These are phyloP conservation scores for Luidia sarsii DNA, from an alignment of 53 echinoderm and acorn worm genomes.

Conservation along the genomic window DNA sequence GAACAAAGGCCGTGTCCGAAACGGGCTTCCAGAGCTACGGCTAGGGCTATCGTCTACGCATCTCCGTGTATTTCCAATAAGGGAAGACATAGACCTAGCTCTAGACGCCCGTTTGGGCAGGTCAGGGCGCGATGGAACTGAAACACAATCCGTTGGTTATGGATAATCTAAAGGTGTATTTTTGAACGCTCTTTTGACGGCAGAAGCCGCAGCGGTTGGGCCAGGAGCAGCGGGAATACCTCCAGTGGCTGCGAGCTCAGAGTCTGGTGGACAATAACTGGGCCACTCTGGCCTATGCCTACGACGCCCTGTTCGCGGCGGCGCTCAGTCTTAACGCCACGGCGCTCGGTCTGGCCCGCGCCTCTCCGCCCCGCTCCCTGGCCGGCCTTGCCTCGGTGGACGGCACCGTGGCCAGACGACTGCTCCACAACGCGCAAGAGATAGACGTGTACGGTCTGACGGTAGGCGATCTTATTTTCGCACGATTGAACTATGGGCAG, in stretches of 20 bases:
- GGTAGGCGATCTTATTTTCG: no score
- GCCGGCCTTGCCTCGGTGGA: background rate
- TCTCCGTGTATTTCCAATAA: no score
- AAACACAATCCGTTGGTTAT: no score
- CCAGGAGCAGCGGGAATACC: conserved; percentile 44
- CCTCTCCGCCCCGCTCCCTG: background rate
- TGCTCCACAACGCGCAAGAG: conserved; percentile 37
- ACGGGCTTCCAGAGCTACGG: no score
- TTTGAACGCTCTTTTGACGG: no score
- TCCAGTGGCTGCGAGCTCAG: background rate
- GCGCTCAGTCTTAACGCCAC: conserved; percentile 59
- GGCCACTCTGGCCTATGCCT: conserved; percentile 57
- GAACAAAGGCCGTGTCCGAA: no score
- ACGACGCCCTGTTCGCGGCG: conserved; percentile 66
- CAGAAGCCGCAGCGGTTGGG: conserved; percentile 10
- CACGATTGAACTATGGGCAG: no score
- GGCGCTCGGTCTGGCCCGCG: conserved; percentile 27
- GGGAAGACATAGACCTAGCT: no score
- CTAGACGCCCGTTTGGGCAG: no score
- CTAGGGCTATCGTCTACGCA: no score
- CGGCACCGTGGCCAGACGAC: conserved; percentile 20
- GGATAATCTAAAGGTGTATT: background rate
- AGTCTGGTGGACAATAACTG: conserved; percentile 39
- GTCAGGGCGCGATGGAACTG: no score
- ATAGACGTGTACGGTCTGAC: conserved; percentile 59